These are phyloP conservation scores for Anastatus disparis DNA, from an alignment of 1,140 invertebrate species.

Conservation along the genomic window DNA sequence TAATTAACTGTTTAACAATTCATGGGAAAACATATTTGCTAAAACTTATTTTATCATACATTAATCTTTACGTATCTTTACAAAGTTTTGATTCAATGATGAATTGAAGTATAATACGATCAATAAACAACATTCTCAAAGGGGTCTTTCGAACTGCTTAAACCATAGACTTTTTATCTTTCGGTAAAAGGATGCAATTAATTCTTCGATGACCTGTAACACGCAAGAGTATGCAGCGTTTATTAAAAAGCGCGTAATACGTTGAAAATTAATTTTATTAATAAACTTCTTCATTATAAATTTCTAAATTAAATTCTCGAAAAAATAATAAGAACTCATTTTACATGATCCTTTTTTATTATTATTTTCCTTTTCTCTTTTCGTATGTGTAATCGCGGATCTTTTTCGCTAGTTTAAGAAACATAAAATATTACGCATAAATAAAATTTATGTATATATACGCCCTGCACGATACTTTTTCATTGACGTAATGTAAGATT, in stretches of 20 bases:
- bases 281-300: constrained; percentile 19
- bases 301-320: not conserved
- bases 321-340: not conserved
- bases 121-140: too few relatives aligned
- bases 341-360: constrained; percentile 8
- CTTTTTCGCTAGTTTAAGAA: not conserved
- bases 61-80: too few relatives aligned
- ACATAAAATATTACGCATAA: not conserved
- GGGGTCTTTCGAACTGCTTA: too few relatives aligned
- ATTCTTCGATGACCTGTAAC: not conserved
- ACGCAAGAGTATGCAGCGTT: constrained; percentile 11
- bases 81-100: too few relatives aligned
- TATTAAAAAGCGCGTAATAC: constrained; percentile 14
- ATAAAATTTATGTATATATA: constrained; percentile 22
- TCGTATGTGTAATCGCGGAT: not conserved
- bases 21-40: too few relatives aligned
- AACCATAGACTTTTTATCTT: constrained; percentile 7
- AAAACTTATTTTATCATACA: too few relatives aligned
- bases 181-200: not conserved
- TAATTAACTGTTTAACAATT: constrained; percentile 4
- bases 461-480: not conserved
- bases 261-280: constrained; percentile 21
- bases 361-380: too few relatives aligned
- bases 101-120: too few relatives aligned
- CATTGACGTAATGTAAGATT: constrained; percentile 12